phyloP scores from a whole-genome alignment of 2,888 invertebrate species.

The Mechanitis messenoides region DNA sequence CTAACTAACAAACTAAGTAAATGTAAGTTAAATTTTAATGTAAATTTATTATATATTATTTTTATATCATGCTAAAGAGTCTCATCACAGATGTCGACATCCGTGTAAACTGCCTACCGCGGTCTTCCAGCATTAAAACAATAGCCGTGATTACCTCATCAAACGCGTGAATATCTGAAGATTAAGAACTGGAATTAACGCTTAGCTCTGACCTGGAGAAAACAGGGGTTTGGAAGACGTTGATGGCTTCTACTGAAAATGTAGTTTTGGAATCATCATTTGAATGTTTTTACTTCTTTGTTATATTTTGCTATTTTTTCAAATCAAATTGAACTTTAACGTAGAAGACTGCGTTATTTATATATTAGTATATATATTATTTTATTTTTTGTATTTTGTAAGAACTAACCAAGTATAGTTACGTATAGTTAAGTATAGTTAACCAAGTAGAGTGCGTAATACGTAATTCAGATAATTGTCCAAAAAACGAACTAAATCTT shows the following conservation, averaged over 20 bases:
- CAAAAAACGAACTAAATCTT: conserved; percentile 39
- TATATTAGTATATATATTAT: no score
- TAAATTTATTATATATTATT: no score
- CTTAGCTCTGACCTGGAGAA: conserved; percentile 19
- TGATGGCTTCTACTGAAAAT: background rate
- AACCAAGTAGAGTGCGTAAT: background rate
- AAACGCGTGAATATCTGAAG: conserved; percentile 53
- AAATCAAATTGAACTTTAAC: no score
- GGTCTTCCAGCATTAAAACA: conserved; percentile 52
- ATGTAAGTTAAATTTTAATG: no score
- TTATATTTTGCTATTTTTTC: no score
- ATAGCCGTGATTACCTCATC: conserved; percentile 62
- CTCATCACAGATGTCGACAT: conserved; percentile 13
- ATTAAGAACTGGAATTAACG: conserved; percentile 58
- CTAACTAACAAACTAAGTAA: no score
- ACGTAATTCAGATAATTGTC: conserved; percentile 29
- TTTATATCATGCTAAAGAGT: background rate
- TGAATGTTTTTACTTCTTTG: no score
- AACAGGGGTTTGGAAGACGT: conserved; percentile 30
- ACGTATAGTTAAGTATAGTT: no score
- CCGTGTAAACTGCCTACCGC: conserved; percentile 32
- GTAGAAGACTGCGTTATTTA: no score
- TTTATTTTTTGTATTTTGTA: no score
- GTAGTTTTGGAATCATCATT: background rate
- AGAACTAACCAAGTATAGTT: no score